phyloP scores from a whole-genome alignment of 2,113 vertebrate genomes.

The Sinocyclocheilus anophthalmus region DNA sequence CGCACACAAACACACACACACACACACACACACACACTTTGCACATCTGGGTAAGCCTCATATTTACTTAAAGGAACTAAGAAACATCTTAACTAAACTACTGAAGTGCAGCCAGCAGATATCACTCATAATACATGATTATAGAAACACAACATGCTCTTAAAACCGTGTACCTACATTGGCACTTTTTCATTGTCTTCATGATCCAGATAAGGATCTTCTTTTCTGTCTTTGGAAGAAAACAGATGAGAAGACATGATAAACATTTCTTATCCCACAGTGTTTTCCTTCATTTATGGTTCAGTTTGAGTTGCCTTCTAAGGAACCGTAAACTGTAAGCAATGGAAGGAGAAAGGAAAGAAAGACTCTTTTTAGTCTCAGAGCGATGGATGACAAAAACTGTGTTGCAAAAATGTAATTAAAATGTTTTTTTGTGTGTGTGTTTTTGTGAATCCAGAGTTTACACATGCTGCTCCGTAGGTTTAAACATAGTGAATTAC shows the following conservation, averaged over 20 bases:
- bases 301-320: neutral
- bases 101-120: neutral
- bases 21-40: neutral
- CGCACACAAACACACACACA: no score
- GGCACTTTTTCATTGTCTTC: constrained; percentile 54
- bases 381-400: neutral
- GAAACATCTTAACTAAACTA: neutral
- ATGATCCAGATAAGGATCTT: constrained; percentile 50
- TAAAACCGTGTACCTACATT: constrained; percentile 45
- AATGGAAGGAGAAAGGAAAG: neutral
- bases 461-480: neutral
- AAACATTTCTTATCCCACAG: neutral
- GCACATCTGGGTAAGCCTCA: neutral
- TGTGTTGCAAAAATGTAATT: no score
- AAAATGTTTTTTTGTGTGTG: neutral
- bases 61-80: neutral
- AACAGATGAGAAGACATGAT: neutral
- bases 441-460: neutral
- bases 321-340: neutral
- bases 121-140: neutral
- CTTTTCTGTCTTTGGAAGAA: constrained; percentile 20
- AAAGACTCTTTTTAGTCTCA: neutral
- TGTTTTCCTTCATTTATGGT: neutral
- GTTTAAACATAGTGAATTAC: neutral
- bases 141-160: neutral